Conservation (phyloP, 2,113 vertebrate species). For the Halichoerus grypus region DNA sequence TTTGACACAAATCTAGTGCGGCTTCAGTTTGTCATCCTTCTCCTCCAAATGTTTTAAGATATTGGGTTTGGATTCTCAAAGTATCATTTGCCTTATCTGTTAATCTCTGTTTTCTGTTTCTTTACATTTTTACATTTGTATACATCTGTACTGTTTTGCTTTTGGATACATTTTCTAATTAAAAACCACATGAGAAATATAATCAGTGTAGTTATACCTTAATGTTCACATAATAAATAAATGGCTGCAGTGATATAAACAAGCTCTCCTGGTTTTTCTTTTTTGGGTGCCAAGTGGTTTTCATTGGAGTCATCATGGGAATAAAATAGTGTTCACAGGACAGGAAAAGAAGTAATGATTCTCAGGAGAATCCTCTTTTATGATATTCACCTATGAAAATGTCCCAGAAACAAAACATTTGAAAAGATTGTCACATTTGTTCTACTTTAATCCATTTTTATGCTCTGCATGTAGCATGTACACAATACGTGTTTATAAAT, state of each 20-base stretch:
- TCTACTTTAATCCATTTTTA: constrained; percentile 16
- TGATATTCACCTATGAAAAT: neutral
- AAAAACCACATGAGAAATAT: constrained; percentile 61
- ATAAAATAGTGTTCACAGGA: neutral
- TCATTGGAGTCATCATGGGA: neutral
- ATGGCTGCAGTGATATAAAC: neutral
- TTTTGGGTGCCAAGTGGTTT: neutral
- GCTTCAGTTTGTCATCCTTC: neutral
- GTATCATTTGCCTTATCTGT: constrained; percentile 58
- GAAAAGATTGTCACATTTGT: constrained; percentile 15
- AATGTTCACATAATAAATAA: constrained; percentile 66
- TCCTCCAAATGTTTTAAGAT: neutral
- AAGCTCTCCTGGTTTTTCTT: constrained; percentile 48
- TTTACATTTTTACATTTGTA: constrained; percentile 61
- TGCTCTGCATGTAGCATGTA: neutral
- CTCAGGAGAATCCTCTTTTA: constrained; percentile 3
- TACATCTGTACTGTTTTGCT: constrained; percentile 67
- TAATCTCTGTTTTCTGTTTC: constrained; percentile 67
- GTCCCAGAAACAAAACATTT: constrained; percentile 6
- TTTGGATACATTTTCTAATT: constrained; percentile 69
- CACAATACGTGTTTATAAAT: neutral
- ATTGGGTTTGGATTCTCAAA: constrained; percentile 58
- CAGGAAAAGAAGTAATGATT: neutral
- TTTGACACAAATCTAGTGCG: neutral
- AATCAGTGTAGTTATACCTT: constrained; percentile 48